Evolutionary conservation across 2,888 invertebrate genomes (phyloP).

Genomic region (Cantharis flavilabris): DNA sequence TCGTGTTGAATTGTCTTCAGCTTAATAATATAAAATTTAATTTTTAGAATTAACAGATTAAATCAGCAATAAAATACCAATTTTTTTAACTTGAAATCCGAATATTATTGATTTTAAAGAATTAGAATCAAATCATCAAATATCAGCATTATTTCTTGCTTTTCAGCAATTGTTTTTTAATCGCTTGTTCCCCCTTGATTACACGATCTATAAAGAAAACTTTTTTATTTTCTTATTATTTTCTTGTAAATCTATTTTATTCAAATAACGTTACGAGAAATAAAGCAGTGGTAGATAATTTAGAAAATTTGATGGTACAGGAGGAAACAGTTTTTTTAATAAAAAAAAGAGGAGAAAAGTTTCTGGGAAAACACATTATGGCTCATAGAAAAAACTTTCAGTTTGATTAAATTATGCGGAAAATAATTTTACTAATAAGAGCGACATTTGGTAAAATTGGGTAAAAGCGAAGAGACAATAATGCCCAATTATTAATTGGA

Average conservation of each 20-base stretch:
- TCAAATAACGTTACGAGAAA: neutral
- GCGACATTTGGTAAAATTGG: neutral
- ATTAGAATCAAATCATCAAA: too few relatives aligned
- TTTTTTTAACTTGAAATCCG: too few relatives aligned
- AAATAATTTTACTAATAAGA: neutral
- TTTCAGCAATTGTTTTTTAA: too few relatives aligned
- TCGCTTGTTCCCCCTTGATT: too few relatives aligned
- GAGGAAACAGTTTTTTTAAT: neutral
- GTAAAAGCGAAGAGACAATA: constrained; percentile 8
- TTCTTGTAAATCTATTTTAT: neutral
- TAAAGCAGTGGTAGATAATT: neutral
- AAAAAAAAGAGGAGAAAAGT: neutral
- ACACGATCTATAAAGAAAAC: too few relatives aligned
- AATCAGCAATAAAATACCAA: too few relatives aligned
- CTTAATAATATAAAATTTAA: too few relatives aligned
- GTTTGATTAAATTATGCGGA: constrained; percentile 1
- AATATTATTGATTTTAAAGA: too few relatives aligned
- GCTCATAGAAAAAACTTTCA: neutral
- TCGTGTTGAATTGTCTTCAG: too few relatives aligned
- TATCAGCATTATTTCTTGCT: too few relatives aligned
- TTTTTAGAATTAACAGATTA: too few relatives aligned
- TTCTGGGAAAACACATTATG: neutral
- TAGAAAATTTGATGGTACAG: neutral
- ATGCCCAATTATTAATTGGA: constrained; percentile 24
- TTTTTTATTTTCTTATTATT: too few relatives aligned